Evolutionary conservation across 2,888 invertebrate genomes (phyloP).

Genomic region (Brenthis hecate): DNA sequence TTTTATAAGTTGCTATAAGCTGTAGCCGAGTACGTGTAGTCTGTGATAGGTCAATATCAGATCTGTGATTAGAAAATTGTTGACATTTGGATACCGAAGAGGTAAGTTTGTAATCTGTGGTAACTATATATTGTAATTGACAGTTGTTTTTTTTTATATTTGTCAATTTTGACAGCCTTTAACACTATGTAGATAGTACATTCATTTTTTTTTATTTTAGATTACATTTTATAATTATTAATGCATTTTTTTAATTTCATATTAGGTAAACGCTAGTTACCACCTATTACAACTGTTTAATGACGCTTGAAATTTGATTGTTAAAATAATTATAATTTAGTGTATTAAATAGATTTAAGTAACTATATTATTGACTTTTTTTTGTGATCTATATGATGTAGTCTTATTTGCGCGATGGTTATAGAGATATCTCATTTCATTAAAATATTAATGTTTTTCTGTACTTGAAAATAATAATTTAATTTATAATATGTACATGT

Average conservation of each 20-base stretch:
- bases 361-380: constrained; percentile 15
- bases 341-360: constrained; percentile 23
- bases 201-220: background rate
- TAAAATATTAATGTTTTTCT: background rate
- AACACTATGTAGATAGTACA: too few relatives aligned
- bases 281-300: constrained; percentile 24
- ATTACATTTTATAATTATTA: background rate
- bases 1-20: constrained; percentile 28
- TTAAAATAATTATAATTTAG: constrained; percentile 26
- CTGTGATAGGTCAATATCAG: constrained; percentile 62
- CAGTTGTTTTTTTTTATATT: background rate
- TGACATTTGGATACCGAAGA: constrained; percentile 43
- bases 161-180: too few relatives aligned
- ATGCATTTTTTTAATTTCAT: constrained; percentile 24
- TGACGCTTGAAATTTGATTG: constrained; percentile 38
- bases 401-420: background rate
- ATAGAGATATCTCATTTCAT: background rate
- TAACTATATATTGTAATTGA: constrained; percentile 1
- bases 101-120: constrained; percentile 27
- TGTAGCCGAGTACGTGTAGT: constrained; percentile 37
- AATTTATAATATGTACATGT: background rate
- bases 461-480: background rate
- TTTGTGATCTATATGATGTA: constrained; percentile 15
- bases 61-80: constrained; percentile 62
- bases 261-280: background rate